phyloP scores from a whole-genome alignment of 2,888 invertebrate genomes.

The Vesta saturnalis region DNA sequence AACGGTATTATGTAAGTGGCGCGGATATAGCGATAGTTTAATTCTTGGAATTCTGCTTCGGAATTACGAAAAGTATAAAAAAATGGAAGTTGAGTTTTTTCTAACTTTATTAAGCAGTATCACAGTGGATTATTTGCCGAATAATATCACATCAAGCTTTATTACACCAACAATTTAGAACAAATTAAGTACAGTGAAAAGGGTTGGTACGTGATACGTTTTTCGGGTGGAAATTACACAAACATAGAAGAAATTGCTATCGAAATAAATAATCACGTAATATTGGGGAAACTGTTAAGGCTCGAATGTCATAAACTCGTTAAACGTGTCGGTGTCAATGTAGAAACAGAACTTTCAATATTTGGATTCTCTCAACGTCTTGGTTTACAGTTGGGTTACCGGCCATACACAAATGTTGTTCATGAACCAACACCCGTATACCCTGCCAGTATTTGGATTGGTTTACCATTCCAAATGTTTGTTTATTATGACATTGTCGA shows the following conservation, averaged over 20 bases:
- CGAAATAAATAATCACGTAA: too few relatives aligned
- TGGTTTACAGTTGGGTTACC: conserved; percentile 6
- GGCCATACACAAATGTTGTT: neutral
- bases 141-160: too few relatives aligned
- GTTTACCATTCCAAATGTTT: conserved; percentile 45
- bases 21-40: conserved; percentile 44
- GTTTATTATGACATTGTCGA: too few relatives aligned
- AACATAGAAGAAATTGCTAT: too few relatives aligned
- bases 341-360: neutral
- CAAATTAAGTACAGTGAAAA: too few relatives aligned
- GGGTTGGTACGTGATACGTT: too few relatives aligned
- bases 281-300: too few relatives aligned
- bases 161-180: neutral
- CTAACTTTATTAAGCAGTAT: conserved; percentile 45
- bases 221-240: too few relatives aligned
- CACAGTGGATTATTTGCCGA: conserved; percentile 32
- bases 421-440: conserved; percentile 20
- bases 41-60: conserved; percentile 38
- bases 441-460: conserved; percentile 32
- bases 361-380: conserved; percentile 5
- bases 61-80: conserved; percentile 6
- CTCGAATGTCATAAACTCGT: conserved; percentile 2
- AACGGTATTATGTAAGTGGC: conserved; percentile 45
- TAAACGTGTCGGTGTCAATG: neutral
- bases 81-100: conserved; percentile 42